Evolutionary conservation across 2,113 vertebrate genomes (phyloP), one percentile per base, ranked within the genome.

Genomic region (Cinclus cinclus): DNA sequence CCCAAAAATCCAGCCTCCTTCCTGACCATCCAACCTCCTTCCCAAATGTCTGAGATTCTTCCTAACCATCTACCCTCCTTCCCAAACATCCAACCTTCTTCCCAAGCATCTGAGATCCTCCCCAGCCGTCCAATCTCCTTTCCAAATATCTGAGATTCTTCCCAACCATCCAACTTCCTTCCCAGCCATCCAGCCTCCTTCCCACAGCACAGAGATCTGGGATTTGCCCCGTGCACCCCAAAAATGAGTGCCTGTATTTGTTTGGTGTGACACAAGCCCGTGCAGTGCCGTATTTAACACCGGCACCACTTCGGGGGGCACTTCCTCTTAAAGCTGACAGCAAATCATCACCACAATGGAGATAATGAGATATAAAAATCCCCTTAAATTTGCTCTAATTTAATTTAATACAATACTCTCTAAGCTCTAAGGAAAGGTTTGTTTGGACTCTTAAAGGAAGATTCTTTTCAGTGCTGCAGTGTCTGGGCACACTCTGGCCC

Each of bases 261-360:
- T 30, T 39, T 35, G 3, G 0, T 24, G 37, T 31, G 33, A 18
- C 87, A 55, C 6, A 12, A 42, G 35, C 13, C 47, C 44, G 0
- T 4, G 11, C 31, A 55, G 17, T 6, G 14, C 22, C 0, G 0
- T 20, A 10, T 47, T 88, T 90, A 16, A 46, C 67, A 31, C 1
- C 11, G 41, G 19, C 14, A 30, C 28, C 23, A 0, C 18, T 49
- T 37, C 46, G 0, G 2, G 7, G 42, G 6, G 5, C 0, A 3
- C 65, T 70, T 69, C n/a, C 64, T 0, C 0, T 11, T 52, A 5
- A 39, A 65, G 28, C 12, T 47, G 7, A 22, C 41, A 3, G 21
- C 21, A 17, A 17, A 5, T 5, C 39, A 7, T 49, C 56, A 6
- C 37, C 52, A 39, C 71, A 42, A 13, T 0, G 0, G 42, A 19